phyloP scores from a whole-genome alignment of 1,140 invertebrate species.

The Adelges cooleyi region DNA sequence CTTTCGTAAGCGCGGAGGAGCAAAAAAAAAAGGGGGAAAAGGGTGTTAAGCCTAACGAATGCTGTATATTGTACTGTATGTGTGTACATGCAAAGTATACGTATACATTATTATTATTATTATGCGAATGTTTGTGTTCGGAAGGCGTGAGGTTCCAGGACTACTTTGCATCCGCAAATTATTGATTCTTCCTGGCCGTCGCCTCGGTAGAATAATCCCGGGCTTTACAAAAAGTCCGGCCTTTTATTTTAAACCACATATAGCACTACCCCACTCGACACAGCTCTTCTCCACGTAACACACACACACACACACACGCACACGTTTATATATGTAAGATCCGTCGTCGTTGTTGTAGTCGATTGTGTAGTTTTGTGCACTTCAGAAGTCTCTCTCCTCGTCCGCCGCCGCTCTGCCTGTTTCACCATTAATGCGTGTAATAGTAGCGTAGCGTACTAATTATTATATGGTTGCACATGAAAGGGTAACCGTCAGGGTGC shows the following conservation, averaged over 20 bases:
- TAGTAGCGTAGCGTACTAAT: conserved; percentile 13
- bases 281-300: neutral
- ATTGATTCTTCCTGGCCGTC: conserved; percentile 28
- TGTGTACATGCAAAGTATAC: neutral
- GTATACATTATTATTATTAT: neutral
- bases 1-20: neutral
- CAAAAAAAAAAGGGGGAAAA: neutral
- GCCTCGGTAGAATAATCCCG: conserved; percentile 10
- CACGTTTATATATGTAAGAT: neutral
- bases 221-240: neutral
- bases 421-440: neutral
- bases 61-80: neutral
- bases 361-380: conserved; percentile 10
- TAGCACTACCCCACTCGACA: neutral
- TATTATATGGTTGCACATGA: conserved; percentile 11
- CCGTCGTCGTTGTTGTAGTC: neutral
- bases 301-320: neutral
- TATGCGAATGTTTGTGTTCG: neutral
- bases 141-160: neutral
- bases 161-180: conserved; percentile 27
- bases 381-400: neutral
- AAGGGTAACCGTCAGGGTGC: neutral
- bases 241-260: conserved; percentile 25
- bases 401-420: neutral
- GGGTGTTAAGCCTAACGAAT: neutral